Evolutionary conservation across 1,140 invertebrate species (phyloP), one percentile per base, ranked within the genome.

Genomic region (Zaprionus ghesquierei): DNA sequence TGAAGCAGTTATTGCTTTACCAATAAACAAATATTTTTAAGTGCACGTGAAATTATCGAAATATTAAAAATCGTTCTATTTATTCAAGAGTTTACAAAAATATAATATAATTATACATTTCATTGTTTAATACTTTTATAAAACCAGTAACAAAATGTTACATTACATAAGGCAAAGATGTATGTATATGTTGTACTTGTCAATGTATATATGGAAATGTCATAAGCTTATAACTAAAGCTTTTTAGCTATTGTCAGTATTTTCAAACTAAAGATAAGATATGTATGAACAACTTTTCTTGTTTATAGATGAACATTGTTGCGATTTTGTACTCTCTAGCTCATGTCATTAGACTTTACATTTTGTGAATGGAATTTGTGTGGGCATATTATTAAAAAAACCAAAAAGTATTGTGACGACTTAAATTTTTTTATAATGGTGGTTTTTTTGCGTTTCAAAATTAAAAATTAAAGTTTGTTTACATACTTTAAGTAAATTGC

Each of bases 61-160:
- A n/a, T n/a, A n/a, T n/a, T 50, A 49, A 20, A 61, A 61, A 49
- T 49, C n/a, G 13, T 12, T 38, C 29, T 5, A 6, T 61, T 20
- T 25, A 15, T 50, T 6, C 25, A 8, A 65, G 9, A 50, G 27
- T 46, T 8, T 51, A 60, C n/a, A 23, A 54, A 33, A 54, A 72
- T 68, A 15, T 54, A 53, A 55, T 55, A 20, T 25, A 27, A 2
- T 20, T 58, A 46, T 60, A 60, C 38, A 51, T 70, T 49, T 62
- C 13, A 53, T 58, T 75, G 2, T 64, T 64, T 76, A 79, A 79
- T 79, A 79, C 73, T 78, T 78, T 55, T 72, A 63, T 63, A 72
- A 79, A 76, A 72, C 46, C 33, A 9, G 25, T 69, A 77, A 56
- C 49, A 76, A 64, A 58, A 27, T n/a, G 23, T 59, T 61, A 66